Conservation (phyloP, 2,113 vertebrate genomes). For the Crocuta crocuta region DNA sequence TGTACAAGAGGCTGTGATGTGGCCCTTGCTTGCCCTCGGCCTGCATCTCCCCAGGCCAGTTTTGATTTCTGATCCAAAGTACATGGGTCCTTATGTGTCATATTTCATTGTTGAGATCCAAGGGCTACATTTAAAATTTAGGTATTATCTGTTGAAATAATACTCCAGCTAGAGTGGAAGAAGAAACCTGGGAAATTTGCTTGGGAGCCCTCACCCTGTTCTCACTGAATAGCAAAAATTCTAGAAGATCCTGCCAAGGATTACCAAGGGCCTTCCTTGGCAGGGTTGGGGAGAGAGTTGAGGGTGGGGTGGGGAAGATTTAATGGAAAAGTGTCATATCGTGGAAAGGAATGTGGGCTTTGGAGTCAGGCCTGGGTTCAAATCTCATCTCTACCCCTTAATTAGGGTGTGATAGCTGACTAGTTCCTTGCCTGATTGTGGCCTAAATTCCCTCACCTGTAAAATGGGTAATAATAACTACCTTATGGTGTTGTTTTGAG, state of each 20-base stretch:
- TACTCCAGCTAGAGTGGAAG: neutral
- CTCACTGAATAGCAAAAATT: constrained; percentile 25
- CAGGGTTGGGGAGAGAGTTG: no score
- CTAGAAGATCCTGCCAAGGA: neutral
- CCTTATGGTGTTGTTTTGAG: neutral
- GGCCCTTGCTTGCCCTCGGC: neutral
- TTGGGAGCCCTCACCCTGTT: neutral
- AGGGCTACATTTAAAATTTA: constrained; percentile 40
- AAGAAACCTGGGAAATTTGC: constrained; percentile 18
- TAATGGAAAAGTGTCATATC: constrained; percentile 36
- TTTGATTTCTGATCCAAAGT: constrained; percentile 32
- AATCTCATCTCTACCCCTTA: constrained; percentile 45
- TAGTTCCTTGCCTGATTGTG: neutral
- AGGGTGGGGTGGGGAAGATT: neutral
- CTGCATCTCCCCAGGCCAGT: neutral
- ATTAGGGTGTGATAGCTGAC: neutral
- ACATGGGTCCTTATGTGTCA: neutral
- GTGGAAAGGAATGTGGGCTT: constrained; percentile 15
- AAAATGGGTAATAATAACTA: no score
- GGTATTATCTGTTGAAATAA: constrained; percentile 20
- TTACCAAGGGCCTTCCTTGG: neutral
- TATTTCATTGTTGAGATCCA: constrained; percentile 40
- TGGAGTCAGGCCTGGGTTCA: constrained; percentile 9
- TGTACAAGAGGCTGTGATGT: neutral
- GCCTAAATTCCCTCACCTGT: neutral